Conservation (phyloP, 2,888 invertebrate species). For the Tineola bisselliella region DNA sequence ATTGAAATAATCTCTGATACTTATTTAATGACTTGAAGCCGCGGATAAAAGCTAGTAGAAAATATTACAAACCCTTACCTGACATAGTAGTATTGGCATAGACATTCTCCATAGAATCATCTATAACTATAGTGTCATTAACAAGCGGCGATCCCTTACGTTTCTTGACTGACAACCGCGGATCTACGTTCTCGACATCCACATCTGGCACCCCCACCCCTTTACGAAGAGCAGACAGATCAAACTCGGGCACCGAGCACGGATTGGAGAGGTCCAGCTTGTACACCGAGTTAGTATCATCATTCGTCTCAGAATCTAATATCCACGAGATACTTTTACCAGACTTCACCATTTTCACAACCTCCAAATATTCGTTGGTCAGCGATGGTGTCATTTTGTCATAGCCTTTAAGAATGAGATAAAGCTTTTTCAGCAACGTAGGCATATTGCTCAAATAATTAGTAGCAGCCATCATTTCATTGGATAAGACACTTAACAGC, state of each 20-base stretch:
- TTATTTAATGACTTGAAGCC: too few relatives aligned
- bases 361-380: constrained; percentile 65
- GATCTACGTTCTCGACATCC: constrained; percentile 28
- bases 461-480: constrained; percentile 60
- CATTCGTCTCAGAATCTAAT: constrained; percentile 31
- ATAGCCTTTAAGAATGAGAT: constrained; percentile 67
- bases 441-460: constrained; percentile 64
- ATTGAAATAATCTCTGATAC: too few relatives aligned
- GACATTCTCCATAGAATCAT: constrained; percentile 43
- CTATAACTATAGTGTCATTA: constrained; percentile 52
- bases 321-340: constrained; percentile 72
- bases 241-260: constrained; percentile 27
- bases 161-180: constrained; percentile 29
- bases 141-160: constrained; percentile 53
- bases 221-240: constrained; percentile 21
- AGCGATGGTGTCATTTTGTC: constrained; percentile 67
- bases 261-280: constrained; percentile 42
- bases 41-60: too few relatives aligned
- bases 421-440: constrained; percentile 64
- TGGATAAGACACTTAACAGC: constrained; percentile 46
- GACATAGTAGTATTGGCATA: constrained; percentile 33
- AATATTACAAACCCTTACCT: background rate
- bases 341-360: constrained; percentile 69
- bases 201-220: constrained; percentile 32
- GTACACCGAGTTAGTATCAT: constrained; percentile 34